Percentiles rank a stretch among this genome's conserved stretches.
These are phyloP conservation scores for Silurus meridionalis DNA, from an alignment of 2,113 vertebrate species.

Conservation along the genomic window DNA sequence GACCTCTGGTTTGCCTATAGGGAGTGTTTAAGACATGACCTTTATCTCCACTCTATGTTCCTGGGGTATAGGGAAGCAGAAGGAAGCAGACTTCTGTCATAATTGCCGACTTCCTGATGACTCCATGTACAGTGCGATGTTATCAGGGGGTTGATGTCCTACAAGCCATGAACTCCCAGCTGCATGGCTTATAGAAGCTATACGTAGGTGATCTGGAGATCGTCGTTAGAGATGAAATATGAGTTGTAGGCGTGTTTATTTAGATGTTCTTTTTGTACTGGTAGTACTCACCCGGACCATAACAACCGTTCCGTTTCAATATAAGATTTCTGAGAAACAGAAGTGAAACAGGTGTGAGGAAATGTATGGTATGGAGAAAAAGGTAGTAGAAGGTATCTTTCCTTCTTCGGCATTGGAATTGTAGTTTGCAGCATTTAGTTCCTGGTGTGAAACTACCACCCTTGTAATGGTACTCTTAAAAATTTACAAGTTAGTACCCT, in stretches of 20 bases:
- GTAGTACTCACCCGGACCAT: neutral
- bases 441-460: neutral
- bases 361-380: neutral
- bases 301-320: neutral
- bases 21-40: constrained; percentile 26
- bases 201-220: neutral
- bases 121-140: neutral
- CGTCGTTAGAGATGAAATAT: neutral
- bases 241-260: neutral
- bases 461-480: neutral
- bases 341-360: neutral
- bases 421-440: neutral
- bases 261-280: neutral
- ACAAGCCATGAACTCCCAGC: neutral
- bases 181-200: neutral
- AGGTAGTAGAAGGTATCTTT: neutral
- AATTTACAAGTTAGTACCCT: no score
- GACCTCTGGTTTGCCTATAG: neutral
- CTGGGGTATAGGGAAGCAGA: constrained; percentile 14
- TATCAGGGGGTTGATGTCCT: neutral
- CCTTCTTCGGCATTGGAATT: neutral
- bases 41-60: constrained; percentile 8
- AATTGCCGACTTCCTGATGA: neutral
- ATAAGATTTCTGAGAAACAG: neutral
- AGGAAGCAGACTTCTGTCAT: neutral